phyloP scores from a whole-genome alignment of 2,113 vertebrate species.

The Brachypodius melanocephalos region DNA sequence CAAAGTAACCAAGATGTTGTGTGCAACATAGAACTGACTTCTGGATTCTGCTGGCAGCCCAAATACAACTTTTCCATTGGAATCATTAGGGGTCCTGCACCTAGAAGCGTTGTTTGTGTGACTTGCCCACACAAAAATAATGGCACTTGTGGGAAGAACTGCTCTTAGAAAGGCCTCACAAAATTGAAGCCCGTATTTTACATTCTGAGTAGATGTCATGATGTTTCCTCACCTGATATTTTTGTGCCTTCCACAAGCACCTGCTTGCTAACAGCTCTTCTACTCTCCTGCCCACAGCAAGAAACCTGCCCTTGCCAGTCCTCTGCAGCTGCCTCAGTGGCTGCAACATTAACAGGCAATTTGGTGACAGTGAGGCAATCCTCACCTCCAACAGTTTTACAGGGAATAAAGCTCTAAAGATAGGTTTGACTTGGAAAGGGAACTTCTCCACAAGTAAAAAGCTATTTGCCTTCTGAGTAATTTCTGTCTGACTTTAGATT shows the following conservation, averaged over 20 bases:
- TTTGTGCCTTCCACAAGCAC: neutral
- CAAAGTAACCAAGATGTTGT: neutral
- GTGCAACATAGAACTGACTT: neutral
- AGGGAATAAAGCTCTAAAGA: neutral
- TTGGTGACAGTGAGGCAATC: neutral
- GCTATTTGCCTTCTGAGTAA: neutral
- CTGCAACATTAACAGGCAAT: neutral
- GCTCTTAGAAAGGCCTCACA: neutral
- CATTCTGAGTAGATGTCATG: neutral
- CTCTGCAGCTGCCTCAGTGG: neutral
- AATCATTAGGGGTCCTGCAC: neutral
- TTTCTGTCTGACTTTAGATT: neutral
- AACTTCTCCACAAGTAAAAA: neutral
- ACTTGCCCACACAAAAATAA: neutral
- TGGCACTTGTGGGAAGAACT: neutral
- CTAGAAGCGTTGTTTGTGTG: neutral
- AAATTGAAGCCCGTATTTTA: neutral
- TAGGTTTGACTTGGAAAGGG: neutral
- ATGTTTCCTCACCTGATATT: neutral
- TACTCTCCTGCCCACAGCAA: neutral
- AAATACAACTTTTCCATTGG: fast-evolving
- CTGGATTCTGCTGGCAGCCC: neutral
- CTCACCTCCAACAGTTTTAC: neutral
- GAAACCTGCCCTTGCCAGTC: neutral
- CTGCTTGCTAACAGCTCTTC: neutral